These are phyloP conservation scores for Hylaea fasciaria DNA, from an alignment of 2,888 invertebrate species.

Conservation along the genomic window DNA sequence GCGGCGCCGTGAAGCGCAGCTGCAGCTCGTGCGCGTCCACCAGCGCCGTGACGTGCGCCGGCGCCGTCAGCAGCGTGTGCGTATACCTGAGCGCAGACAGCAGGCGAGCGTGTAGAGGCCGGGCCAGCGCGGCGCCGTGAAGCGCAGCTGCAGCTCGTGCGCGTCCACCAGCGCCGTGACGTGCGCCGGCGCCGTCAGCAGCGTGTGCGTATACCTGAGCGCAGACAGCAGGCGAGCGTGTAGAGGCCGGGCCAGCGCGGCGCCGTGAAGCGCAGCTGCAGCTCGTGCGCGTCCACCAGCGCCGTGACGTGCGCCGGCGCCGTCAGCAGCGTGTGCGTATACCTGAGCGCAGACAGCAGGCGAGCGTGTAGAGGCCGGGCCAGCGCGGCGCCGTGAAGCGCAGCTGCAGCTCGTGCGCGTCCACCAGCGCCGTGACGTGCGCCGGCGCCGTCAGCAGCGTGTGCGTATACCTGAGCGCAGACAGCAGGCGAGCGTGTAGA, in stretches of 20 bases:
- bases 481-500: conserved; percentile 96
- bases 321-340: conserved; percentile 92
- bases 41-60: no score
- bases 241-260: conserved; percentile 97
- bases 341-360: conserved; percentile 95
- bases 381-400: conserved; percentile 98
- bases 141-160: conserved; percentile 97
- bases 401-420: conserved; percentile 92
- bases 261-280: conserved; percentile 98
- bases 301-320: conserved; percentile 98
- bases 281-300: conserved; percentile 96
- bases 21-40: no score
- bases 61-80: no score
- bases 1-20: conserved; percentile 98
- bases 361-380: conserved; percentile 96
- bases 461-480: conserved; percentile 93
- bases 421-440: conserved; percentile 97
- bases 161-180: conserved; percentile 96
- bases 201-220: conserved; percentile 91
- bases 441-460: conserved; percentile 96
- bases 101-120: conserved; percentile 97
- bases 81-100: conserved; percentile 91
- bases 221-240: conserved; percentile 95
- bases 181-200: conserved; percentile 96
- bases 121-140: conserved; percentile 97